Percentiles rank a stretch among this genome's conserved stretches.
These are phyloP conservation scores for Lagorchestes hirsutus DNA, from an alignment of 2,797 vertebrate genomes.

Conservation along the genomic window DNA sequence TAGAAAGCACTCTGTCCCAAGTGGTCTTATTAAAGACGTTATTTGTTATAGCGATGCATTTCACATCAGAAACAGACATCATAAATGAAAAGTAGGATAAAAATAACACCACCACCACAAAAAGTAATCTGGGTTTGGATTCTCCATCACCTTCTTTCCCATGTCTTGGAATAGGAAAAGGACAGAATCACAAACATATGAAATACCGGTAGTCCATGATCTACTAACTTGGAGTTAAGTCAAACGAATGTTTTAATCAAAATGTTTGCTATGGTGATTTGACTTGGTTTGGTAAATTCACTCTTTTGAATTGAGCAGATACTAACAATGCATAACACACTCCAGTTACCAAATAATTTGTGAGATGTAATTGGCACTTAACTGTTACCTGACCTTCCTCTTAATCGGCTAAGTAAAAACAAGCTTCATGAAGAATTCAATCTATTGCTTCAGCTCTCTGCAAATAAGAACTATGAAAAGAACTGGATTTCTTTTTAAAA, in stretches of 20 bases:
- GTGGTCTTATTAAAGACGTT: slow-evolving; percentile 72
- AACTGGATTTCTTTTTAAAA: not conserved
- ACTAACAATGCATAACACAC: slow-evolving; percentile 81
- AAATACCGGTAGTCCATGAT: slow-evolving; percentile 85
- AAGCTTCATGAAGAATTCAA: slow-evolving; percentile 40
- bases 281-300: slow-evolving; percentile 81
- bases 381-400: slow-evolving; percentile 21
- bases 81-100: slow-evolving; percentile 86
- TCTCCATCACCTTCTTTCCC: slow-evolving; percentile 85
- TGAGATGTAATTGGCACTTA: slow-evolving; percentile 75
- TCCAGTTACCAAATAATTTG: slow-evolving; percentile 80
- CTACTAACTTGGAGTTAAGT: slow-evolving; percentile 84
- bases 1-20: slow-evolving; percentile 75
- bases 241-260: slow-evolving; percentile 84
- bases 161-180: slow-evolving; percentile 84
- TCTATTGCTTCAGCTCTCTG: too few relatives aligned
- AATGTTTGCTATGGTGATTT: slow-evolving; percentile 84
- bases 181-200: slow-evolving; percentile 85
- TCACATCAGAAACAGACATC: slow-evolving; percentile 80
- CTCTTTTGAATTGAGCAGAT: slow-evolving; percentile 82
- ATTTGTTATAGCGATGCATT: slow-evolving; percentile 78
- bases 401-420: slow-evolving; percentile 61
- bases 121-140: slow-evolving; percentile 82
- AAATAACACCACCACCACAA: slow-evolving; percentile 49
- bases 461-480: too few relatives aligned